Base-by-base conservation (phyloP, 2,888 invertebrate genomes). In the Hirtodrosophila trivittata region DNA sequence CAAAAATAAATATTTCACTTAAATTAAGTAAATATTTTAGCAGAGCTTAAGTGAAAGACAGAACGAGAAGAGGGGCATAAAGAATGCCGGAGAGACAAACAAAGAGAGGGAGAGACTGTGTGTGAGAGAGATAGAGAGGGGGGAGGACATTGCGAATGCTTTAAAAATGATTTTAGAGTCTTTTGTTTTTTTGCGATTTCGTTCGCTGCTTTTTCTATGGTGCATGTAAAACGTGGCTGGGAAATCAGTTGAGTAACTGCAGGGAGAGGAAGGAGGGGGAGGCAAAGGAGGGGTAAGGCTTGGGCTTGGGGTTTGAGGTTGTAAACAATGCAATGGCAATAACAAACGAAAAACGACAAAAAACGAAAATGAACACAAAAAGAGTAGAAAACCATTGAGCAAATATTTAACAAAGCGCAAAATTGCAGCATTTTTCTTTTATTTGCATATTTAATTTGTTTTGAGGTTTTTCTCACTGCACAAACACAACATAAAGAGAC, bases 341-440 rank as follows among this genome's bases (percentile, higher is more conserved):
- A 66, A 45, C 46, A 68, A 63, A 67, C 46, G 25, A 41, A 51
- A 42, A 21, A 35, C n/a, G 28, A 28, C 28, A 28, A 3, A 38
- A 32, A 9, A 16, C 1, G 25, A 1, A 41, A 9, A 28, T 1
- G 33, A 21, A 26, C 13, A 14, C 7, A 26, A 2, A 13, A 7
- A 42, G 37, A 43, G 45, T 43, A 59, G 50, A 67, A 70, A 68
- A 63, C 68, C 82, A 78, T 80, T 74, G 77, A 81, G 82, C 71
- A 80, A 80, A 80, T 80, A 80, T 80, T 80, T 82, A 80, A 80
- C 85, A 80, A 80, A 85, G 85, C 85, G 72, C 82, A 82, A 85
- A 80, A 80, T 81, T 82, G 80, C 86, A 66, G 66, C 64, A 75
- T 75, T 80, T 77, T 82, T 72, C 64, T 67, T 77, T 77, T 80